Evolutionary conservation across 2,888 invertebrate species (phyloP).

Genomic region (Griposia aprilina): DNA sequence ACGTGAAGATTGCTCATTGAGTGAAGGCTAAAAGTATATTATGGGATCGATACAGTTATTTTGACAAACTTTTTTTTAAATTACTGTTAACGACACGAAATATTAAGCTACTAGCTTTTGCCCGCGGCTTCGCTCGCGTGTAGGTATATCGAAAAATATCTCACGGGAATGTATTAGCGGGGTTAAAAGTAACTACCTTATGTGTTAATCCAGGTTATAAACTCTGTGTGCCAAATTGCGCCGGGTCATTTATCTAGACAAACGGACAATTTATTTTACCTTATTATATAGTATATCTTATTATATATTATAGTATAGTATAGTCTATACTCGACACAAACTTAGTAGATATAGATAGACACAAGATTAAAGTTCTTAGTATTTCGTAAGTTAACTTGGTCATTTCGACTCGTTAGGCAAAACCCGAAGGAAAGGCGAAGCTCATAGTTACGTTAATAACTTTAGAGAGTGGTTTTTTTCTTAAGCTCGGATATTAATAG

Average conservation of each 20-base stretch:
- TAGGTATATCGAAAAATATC: no score
- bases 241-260: not conserved
- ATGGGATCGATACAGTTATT: not conserved
- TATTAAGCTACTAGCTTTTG: no score
- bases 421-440: slow-evolving; percentile 12
- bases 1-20: not conserved
- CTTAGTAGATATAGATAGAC: not conserved
- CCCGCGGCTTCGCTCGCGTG: no score
- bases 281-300: no score
- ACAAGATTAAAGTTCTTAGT: not conserved
- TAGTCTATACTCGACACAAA: not conserved
- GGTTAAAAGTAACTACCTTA: no score
- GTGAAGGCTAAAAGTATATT: not conserved
- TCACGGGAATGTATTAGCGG: no score
- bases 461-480: slow-evolving; percentile 51
- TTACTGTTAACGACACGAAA: no score
- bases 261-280: not conserved
- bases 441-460: slow-evolving; percentile 42
- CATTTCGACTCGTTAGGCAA: slow-evolving; percentile 3
- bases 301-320: no score
- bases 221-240: not conserved
- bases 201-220: not conserved
- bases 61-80: not conserved
- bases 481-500: slow-evolving; percentile 65
- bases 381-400: not conserved